Percentiles rank a stretch among this genome's conserved stretches.
phyloP scores from a whole-genome alignment of 2,113 vertebrate genomes.

The Emberiza fucata region DNA sequence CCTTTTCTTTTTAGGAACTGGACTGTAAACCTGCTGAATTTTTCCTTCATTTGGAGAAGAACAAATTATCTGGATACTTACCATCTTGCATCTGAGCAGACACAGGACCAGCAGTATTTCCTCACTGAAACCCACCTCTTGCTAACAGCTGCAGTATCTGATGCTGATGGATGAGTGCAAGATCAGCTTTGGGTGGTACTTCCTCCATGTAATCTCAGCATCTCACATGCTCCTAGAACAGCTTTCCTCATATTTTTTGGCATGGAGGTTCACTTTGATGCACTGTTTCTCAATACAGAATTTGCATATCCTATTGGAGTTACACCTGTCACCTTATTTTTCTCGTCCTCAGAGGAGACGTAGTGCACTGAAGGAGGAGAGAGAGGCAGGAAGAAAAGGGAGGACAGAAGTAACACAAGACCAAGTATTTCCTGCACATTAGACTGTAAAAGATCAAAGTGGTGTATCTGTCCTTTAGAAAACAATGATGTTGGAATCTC shows the following conservation, averaged over 20 bases:
- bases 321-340: background rate
- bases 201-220: background rate
- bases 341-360: background rate
- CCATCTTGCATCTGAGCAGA: background rate
- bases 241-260: background rate
- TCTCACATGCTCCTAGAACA: background rate
- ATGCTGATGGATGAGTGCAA: background rate
- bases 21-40: background rate
- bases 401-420: background rate
- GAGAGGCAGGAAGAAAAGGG: background rate
- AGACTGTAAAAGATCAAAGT: background rate
- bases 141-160: background rate
- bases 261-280: background rate
- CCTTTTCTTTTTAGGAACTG: background rate
- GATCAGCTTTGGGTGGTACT: background rate
- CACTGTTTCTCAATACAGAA: background rate
- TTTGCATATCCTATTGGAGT: background rate
- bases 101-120: background rate
- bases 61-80: background rate
- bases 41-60: background rate
- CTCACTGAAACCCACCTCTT: background rate
- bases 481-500: background rate
- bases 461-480: background rate
- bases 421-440: background rate
- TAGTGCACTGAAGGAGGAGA: background rate